A percentile compares a stretch with the other conserved stretches of the same genome.
phyloP scores from a whole-genome alignment of 2,888 invertebrate species.

The Brachyopa scutellaris region DNA sequence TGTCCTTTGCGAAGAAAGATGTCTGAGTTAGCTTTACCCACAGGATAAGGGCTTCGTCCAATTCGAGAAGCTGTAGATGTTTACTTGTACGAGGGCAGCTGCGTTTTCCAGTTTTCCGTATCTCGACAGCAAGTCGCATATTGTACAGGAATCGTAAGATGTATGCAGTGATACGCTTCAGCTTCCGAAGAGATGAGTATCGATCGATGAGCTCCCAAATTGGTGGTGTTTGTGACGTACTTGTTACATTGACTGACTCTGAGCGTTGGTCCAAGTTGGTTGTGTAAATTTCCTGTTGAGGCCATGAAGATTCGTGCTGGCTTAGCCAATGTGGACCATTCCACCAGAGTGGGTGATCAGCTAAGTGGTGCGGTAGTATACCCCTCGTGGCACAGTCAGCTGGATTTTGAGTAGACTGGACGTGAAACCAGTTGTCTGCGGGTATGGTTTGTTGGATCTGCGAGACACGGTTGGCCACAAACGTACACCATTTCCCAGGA shows the following conservation, averaged over 20 bases:
- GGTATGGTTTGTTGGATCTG: not conserved
- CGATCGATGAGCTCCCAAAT: no score
- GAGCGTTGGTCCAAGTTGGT: no score
- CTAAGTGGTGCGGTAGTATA: not conserved
- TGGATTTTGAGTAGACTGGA: no score
- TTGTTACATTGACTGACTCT: no score
- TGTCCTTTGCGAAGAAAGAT: not conserved
- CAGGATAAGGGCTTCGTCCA: conserved; percentile 7
- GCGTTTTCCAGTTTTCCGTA: not conserved
- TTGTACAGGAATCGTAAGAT: no score
- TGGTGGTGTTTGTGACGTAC: no score
- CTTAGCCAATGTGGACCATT: conserved; percentile 25
- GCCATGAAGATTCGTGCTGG: conserved; percentile 7
- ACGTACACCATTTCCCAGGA: conserved; percentile 5
- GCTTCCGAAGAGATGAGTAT: no score
- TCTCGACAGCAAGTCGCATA: conserved; percentile 1
- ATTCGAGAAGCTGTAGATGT: conserved; percentile 5
- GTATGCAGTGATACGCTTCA: no score
- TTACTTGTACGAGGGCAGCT: not conserved
- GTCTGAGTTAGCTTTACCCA: conserved; percentile 15
- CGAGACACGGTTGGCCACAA: not conserved
- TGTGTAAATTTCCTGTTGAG: not conserved
- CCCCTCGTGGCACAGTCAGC: no score
- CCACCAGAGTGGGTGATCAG: conserved; percentile 8
- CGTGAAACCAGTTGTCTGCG: no score